Conservation (phyloP, 2,888 invertebrate species). For the Yponomeuta plumbellus region DNA sequence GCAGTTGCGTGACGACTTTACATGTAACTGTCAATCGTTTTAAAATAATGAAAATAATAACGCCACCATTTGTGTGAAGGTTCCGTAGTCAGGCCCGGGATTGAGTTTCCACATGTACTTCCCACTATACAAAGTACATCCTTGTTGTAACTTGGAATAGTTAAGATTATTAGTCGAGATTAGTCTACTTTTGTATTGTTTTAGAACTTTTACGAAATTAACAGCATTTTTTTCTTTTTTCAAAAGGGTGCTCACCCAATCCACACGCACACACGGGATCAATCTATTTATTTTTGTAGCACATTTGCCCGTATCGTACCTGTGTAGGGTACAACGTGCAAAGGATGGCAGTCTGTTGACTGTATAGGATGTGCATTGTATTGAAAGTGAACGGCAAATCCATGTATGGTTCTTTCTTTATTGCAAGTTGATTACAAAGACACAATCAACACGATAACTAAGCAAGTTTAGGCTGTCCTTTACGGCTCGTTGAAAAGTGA, state of each 20-base stretch:
- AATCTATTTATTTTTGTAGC: too few relatives aligned
- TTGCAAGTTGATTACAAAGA: not conserved
- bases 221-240: too few relatives aligned
- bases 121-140: not conserved
- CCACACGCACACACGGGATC: too few relatives aligned
- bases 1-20: not conserved
- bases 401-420: not conserved
- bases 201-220: too few relatives aligned
- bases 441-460: not conserved
- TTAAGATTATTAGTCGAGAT: too few relatives aligned
- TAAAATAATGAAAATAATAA: not conserved
- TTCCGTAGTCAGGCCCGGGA: not conserved
- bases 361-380: too few relatives aligned
- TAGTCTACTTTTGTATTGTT: too few relatives aligned
- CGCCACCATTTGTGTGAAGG: not conserved
- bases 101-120: not conserved
- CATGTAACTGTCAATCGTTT: constrained; percentile 8
- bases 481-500: not conserved
- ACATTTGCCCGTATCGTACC: too few relatives aligned
- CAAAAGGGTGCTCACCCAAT: too few relatives aligned
- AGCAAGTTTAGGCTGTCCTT: not conserved
- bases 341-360: too few relatives aligned
- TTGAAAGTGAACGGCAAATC: not conserved
- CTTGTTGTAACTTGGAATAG: too few relatives aligned
- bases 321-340: too few relatives aligned